Percentiles rank a stretch among this genome's conserved stretches.
phyloP scores from a whole-genome alignment of 2,888 invertebrate genomes.

The Lymantria dispar region DNA sequence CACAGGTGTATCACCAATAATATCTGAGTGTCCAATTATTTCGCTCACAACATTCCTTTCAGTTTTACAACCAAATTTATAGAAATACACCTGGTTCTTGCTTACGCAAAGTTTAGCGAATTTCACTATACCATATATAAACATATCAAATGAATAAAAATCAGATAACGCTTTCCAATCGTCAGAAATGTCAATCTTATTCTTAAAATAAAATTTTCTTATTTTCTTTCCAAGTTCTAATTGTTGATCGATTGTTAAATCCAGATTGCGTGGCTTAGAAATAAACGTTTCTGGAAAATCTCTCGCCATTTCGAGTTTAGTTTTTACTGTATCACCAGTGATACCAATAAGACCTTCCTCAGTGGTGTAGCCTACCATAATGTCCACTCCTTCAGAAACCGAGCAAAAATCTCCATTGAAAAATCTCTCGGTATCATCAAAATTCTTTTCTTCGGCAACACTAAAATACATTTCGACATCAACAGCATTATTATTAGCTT shows the following conservation, averaged over 20 bases:
- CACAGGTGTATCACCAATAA: constrained; percentile 21
- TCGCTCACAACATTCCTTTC: constrained; percentile 38
- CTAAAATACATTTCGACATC: constrained; percentile 18
- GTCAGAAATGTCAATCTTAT: constrained; percentile 15
- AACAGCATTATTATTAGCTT: background rate
- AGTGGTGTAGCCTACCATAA: constrained; percentile 85
- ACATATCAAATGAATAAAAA: constrained; percentile 30
- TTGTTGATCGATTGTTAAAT: constrained; percentile 26
- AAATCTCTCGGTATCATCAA: constrained; percentile 34
- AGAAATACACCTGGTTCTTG: constrained; percentile 39
- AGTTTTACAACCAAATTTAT: constrained; percentile 45
- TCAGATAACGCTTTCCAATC: constrained; percentile 29
- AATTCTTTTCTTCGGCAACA: constrained; percentile 36
- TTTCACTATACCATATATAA: constrained; percentile 28
- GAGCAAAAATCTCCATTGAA: constrained; percentile 56
- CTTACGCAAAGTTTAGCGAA: constrained; percentile 32
- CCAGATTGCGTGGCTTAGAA: constrained; percentile 24
- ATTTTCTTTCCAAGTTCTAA: constrained; percentile 36
- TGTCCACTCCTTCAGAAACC: constrained; percentile 73
- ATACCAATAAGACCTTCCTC: constrained; percentile 80
- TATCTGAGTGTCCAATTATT: constrained; percentile 9
- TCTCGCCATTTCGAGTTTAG: constrained; percentile 25
- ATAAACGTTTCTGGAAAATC: constrained; percentile 30
- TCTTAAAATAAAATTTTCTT: constrained; percentile 33
- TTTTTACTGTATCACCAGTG: constrained; percentile 14